These are phyloP conservation scores for Porites australiensis DNA, from an alignment of 64 coral and sea anemone genomes.

Conservation along the genomic window DNA sequence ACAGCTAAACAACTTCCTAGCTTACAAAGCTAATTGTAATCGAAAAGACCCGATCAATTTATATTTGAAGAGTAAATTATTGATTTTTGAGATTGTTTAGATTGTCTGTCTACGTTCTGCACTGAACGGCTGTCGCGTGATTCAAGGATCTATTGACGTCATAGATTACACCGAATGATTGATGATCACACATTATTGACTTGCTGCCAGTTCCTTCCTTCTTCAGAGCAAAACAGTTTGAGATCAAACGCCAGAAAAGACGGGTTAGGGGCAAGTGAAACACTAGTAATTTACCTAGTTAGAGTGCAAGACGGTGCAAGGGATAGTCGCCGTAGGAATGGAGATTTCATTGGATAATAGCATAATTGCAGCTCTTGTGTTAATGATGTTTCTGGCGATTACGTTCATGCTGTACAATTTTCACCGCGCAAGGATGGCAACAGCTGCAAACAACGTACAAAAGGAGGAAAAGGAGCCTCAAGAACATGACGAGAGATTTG, in stretches of 20 bases:
- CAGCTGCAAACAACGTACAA: background rate
- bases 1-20: too few relatives aligned
- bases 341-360: too few relatives aligned
- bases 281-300: background rate
- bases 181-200: background rate
- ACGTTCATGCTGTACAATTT: background rate
- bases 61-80: too few relatives aligned
- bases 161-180: too few relatives aligned
- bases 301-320: background rate
- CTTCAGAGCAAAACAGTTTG: background rate
- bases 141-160: too few relatives aligned
- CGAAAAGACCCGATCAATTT: too few relatives aligned
- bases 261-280: background rate
- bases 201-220: background rate
- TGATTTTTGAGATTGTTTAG: too few relatives aligned
- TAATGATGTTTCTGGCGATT: background rate
- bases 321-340: background rate
- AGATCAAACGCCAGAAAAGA: background rate
- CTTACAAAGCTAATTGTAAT: too few relatives aligned
- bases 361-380: background rate
- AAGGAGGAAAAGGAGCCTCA: conserved; percentile 12
- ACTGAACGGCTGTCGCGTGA: too few relatives aligned
- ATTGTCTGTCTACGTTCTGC: too few relatives aligned
- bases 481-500: conserved; percentile 41
- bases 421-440: background rate